Conservation (phyloP, 2,888 invertebrate genomes). For the Trichopoda pennipes region DNA sequence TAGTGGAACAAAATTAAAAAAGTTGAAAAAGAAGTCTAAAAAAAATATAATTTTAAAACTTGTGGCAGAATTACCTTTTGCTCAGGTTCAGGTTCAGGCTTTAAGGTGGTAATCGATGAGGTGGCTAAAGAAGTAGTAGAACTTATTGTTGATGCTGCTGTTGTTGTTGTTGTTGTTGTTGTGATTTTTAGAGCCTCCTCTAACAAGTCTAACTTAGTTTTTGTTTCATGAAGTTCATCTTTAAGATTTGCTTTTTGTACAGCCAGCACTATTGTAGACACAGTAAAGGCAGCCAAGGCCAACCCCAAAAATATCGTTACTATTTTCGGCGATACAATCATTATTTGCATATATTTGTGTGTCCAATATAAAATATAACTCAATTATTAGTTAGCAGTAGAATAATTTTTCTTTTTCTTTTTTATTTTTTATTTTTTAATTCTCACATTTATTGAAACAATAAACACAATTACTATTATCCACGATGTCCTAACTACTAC, state of each 20-base stretch:
- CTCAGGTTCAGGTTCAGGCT: conserved; percentile 22
- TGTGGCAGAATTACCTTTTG: too few species aligned
- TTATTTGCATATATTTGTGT: conserved; percentile 48
- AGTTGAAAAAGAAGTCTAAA: neutral
- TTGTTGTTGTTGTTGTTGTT: conserved; percentile 68
- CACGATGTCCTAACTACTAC: conserved; percentile 70
- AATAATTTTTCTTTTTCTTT: too few species aligned
- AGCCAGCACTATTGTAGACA: conserved; percentile 83
- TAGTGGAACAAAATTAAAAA: neutral
- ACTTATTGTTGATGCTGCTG: conserved; percentile 50
- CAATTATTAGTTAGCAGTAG: too few species aligned
- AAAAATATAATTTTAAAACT: conserved; percentile 14
- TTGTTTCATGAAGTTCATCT: conserved; percentile 74
- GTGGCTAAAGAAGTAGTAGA: conserved; percentile 44
- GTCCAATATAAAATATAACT: too few species aligned
- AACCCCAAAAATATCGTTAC: conserved; percentile 75
- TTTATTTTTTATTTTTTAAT: too few species aligned
- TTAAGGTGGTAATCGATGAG: neutral
- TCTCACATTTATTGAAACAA: conserved; percentile 1
- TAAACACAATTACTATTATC: conserved; percentile 30
- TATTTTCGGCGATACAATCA: conserved; percentile 77
- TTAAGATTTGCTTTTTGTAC: conserved; percentile 79
- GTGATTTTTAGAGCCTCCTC: conserved; percentile 71
- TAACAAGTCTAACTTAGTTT: conserved; percentile 73
- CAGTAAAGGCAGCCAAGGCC: conserved; percentile 80